Evolutionary conservation across 2,797 vertebrate genomes (phyloP), one percentile per base, ranked within the genome.

Genomic region (Paedocypris micromegethes): DNA sequence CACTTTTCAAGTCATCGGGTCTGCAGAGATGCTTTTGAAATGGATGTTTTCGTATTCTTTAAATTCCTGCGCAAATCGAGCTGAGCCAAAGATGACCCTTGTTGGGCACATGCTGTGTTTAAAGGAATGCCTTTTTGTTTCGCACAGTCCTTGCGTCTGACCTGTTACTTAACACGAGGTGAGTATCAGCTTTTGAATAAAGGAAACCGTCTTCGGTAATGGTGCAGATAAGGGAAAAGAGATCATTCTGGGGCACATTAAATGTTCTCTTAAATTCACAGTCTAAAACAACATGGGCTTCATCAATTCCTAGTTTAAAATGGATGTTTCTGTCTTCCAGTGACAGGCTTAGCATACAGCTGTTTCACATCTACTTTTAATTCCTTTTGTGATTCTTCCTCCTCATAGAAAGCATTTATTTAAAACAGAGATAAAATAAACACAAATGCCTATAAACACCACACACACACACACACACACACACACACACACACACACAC

Each of bases 301-400:
- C 39, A 62, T 69, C 70, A 56, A 54, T 60, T 42, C 52, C 45
- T 47, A 70, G 68, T 70, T 49, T 61, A 65, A 66, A 64, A 52
- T 5, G 48, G 62, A 61, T 74, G 72, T 76, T 80, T 72, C 66
- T 70, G 64, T 70, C 72, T 67, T 44, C 50, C 68, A 57, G 60
- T 54, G 52, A 70, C 42, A 47, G 65, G 63, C 66, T 73, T 57
- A 42, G 59, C 47, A 64, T 64, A 68, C 71, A 77, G 70, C 72
- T 76, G 68, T 75, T 79, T 74, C 59, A 62, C 57, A 77, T 79
- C 72, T 75, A 57, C 66, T 74, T 52, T 64, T 74, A 77, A 76
- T 68, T 77, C 66, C 72, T 77, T 77, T 68, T 74, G 65, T 77
- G 74, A 77, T 66, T 47, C 75, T 74, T 72, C 58, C 69, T 61